Base-by-base conservation (phyloP, 2,113 vertebrate species). In the Eclectus roratus region DNA sequence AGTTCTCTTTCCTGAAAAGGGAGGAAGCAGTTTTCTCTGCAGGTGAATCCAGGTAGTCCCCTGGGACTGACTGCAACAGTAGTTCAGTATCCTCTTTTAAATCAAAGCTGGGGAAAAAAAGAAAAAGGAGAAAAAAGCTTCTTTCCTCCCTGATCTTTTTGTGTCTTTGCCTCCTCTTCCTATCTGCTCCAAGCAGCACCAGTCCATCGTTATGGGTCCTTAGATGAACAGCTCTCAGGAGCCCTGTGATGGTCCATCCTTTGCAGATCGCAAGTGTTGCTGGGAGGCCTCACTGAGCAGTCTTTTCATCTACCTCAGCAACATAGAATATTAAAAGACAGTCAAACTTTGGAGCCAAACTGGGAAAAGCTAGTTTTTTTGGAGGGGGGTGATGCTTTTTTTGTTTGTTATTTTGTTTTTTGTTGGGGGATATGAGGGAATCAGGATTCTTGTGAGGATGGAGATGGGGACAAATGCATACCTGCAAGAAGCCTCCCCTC, bases 1-100 rank as follows among this genome's bases (percentile, higher is more conserved):
- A n/a, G 25, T 73, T 94, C 76, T 29, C 27, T 71, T 86, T 88
- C 72, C 88, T 91, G 87, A 85, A 80, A 94, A 91, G 72, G 71
- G 65, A 95, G 76, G 82, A 91, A 91, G 21, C 68, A 46, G 76
- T 89, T 91, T 64, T 68, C 79, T 80, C 29, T 50, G 35, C 64
- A 71, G 73, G 72, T 90, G 86, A 86, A 94, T 90, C 50, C 85
- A 80, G 81, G 79, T 94, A 71, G 58, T 78, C 93, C 61, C 64
- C 39, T 80, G 69, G 39, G 85, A 85, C 27, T 88, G 50, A 60
- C 69, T 80, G 61, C 68, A 95, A 68, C 35, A 41, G 41, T 85
- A 80, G 82, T 80, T 89, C 17, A 74, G 60, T 78, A 28, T 65
- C 56, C 47, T 87, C 72, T 86, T 96, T 61, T 56, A 79, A 83